Conservation (phyloP, 2,797 vertebrate genomes). For the Ptychadena robeensis region DNA sequence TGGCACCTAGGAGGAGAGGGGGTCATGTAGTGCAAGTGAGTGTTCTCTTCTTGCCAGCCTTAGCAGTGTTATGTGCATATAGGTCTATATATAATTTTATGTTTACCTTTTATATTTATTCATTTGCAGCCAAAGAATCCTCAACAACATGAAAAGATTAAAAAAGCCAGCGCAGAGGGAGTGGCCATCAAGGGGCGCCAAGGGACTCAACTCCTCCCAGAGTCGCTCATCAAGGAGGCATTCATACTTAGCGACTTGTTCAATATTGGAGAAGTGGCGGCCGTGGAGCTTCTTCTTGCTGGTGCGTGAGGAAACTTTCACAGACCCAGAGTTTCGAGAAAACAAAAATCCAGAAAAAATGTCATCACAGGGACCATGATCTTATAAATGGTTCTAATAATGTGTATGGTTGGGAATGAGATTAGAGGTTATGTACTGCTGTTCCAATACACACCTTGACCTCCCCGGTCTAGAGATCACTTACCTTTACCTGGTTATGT, state of each 20-base stretch:
- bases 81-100: background rate
- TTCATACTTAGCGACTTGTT: conserved; percentile 98
- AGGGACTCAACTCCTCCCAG: conserved; percentile 90
- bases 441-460: no score
- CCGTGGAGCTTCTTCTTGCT: conserved; percentile 93
- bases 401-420: no score
- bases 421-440: no score
- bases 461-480: no score
- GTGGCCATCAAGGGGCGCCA: conserved; percentile 96
- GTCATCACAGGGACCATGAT: no score
- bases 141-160: conserved; percentile 94
- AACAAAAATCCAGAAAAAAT: no score
- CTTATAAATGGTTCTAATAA: no score
- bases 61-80: background rate
- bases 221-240: conserved; percentile 92
- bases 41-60: background rate
- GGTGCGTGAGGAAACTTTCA: conserved; percentile 73
- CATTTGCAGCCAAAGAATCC: conserved; percentile 87
- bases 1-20: no score
- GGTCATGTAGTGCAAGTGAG: no score
- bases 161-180: conserved; percentile 95
- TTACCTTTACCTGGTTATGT: no score
- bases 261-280: conserved; percentile 92
- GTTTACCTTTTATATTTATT: background rate
- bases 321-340: no score